Base-by-base conservation (phyloP, 2,113 vertebrate species). In the Rhea americana region DNA sequence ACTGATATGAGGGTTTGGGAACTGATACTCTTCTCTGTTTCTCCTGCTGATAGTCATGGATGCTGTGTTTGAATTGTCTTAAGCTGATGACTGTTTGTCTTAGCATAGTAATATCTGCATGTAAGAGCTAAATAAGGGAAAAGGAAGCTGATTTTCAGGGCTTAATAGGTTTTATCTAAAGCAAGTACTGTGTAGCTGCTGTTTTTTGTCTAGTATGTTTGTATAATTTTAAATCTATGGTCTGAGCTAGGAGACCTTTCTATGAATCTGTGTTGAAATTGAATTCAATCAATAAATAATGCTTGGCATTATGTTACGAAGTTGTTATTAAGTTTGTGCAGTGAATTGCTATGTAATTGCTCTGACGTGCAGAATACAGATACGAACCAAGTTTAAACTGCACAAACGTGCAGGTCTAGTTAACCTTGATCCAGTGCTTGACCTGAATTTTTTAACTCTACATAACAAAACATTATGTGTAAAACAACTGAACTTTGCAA, bases 211-310 rank as follows among this genome's bases (percentile, higher is more conserved):
- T 18, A 9, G 3, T 7, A 2, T 17, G 16, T 58, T 70, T 51
- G 32, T 47, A 1, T 47, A 5, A 55, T 26, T 67, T 71, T 75
- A 24, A 14, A 15, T 26, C 28, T 41, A 7, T 1, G 1, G 0
- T 13, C 19, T 39, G 26, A 78, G 55, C 19, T 41, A 48, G 32
- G 6, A 89, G 30, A 50, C 19, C 6, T 72, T 77, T 63, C 19
- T n/a, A 4, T 63, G 47, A 39, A 26, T 16, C 48, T 43, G 0
- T 20, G 28, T 25, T 35, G 50, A 74, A 63, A 78, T 74, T 15
- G 51, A 7, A 73, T 70, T 58, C 66, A 21, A 5, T 70, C 79
- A 47, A 39, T 82, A 65, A 43, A 22, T 21, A 56, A n/a, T 30
- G 51, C 56, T 59, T 55, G 65, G 39, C 45, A 13, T 16, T 30